A percentile compares a stretch with the other conserved stretches of the same genome.
These are phyloP conservation scores for Macroramphosus scolopax DNA, from an alignment of 2,797 vertebrate species.

Conservation along the genomic window DNA sequence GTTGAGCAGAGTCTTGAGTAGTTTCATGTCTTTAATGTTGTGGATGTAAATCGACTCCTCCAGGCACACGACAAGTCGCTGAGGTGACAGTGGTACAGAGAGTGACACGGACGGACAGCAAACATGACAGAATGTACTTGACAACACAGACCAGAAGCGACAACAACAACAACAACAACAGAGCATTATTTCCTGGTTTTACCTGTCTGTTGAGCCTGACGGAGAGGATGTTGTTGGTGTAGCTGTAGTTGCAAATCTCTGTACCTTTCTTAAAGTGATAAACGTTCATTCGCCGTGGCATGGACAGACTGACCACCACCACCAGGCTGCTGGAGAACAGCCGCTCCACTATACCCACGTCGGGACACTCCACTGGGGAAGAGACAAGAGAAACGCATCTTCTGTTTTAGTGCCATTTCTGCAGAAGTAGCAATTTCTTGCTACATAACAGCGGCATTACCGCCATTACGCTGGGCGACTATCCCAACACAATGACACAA, in stretches of 20 bases:
- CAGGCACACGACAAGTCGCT: slow-evolving; percentile 92
- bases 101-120: too few species aligned
- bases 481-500: too few species aligned
- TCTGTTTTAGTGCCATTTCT: too few species aligned
- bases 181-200: too few species aligned
- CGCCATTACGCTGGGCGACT: too few species aligned
- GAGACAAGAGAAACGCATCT: background rate
- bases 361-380: slow-evolving; percentile 84
- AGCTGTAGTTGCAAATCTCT: slow-evolving; percentile 96
- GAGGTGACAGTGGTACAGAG: slow-evolving; percentile 12
- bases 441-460: too few species aligned
- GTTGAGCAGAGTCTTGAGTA: slow-evolving; percentile 91
- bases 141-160: too few species aligned
- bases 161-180: too few species aligned
- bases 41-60: slow-evolving; percentile 95
- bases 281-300: slow-evolving; percentile 91
- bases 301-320: slow-evolving; percentile 89
- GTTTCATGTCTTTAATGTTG: slow-evolving; percentile 96
- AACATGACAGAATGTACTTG: too few species aligned
- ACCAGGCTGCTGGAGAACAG: slow-evolving; percentile 96
- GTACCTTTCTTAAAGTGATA: slow-evolving; percentile 97
- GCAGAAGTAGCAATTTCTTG: too few species aligned
- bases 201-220: slow-evolving; percentile 93
- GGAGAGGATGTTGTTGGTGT: slow-evolving; percentile 90
- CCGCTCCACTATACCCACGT: slow-evolving; percentile 92